Base-by-base conservation (phyloP, 2,797 vertebrate species). In the Anguilla obscura region DNA sequence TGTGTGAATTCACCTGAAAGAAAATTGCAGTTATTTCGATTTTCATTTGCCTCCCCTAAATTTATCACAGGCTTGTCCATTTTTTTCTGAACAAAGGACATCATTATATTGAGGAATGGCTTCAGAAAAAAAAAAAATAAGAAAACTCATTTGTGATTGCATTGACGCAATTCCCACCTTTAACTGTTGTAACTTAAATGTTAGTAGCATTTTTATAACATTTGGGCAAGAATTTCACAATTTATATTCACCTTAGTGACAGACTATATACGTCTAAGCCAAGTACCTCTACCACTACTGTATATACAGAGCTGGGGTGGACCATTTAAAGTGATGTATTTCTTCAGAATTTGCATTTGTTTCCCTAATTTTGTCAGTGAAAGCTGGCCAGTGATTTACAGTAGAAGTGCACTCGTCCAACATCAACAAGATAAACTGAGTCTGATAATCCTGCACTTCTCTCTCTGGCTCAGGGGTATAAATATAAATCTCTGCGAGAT, bases 361-460 rank as follows among this genome's bases (percentile, higher is more conserved):
- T 82, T 82, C 40, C 24, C 79, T 45, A 36, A 12, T 50, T 50
- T 50, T 89, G 91, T 93, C 91, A 91, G 84, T 92, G 92, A 92
- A 82, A 52, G n/a, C 40, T 88, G 84, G 92, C 94, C 93, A 82
- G 40, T 5, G 93, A 94, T 92, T 90, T 91, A 16, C 30, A 76
- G 30, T 79, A n/a, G 40, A 24, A 45, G 40, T 48, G 45, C 40
- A 50, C 79, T n/a, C 50, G 45, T 50, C 21, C 21, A 50, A 82
- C 79, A 92, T 86, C 88, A 52, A 16, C 87, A 89, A 90, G 94
- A 95, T 93, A 90, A 95, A 95, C 93, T 91, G 86, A 10, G 71
- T 60, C 91, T 87, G 87, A 63, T 94, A 96, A 95, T 95, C 94
- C 94, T 9, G 30, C 91, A 92, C 88, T 90, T 91, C 90, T 91